Percentiles rank a stretch among this genome's conserved stretches.
phyloP scores from a whole-genome alignment of 2,797 vertebrate species.

The Macropodus opercularis region DNA sequence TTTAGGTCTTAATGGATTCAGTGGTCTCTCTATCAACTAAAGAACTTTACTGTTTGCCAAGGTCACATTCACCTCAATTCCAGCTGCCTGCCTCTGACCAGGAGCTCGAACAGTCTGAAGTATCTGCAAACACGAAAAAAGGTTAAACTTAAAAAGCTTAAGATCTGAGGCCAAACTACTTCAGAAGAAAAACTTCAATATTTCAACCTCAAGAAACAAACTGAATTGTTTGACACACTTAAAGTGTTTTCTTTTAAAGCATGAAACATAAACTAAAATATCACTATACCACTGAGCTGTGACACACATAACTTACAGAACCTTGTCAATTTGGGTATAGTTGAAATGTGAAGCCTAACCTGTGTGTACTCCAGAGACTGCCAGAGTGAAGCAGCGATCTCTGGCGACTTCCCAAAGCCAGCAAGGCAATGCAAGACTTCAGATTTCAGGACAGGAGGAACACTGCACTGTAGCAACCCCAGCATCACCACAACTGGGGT shows the following conservation, averaged over 20 bases:
- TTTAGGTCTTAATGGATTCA: too few species aligned
- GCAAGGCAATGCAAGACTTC: conserved; percentile 90
- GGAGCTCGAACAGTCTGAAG: conserved; percentile 92
- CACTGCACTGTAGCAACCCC: conserved; percentile 94
- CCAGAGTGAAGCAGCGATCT: conserved; percentile 97
- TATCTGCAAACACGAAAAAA: conserved; percentile 79
- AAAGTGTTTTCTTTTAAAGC: neutral
- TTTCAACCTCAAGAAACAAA: neutral
- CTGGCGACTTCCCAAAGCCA: conserved; percentile 97
- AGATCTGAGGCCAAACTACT: neutral
- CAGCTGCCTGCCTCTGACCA: conserved; percentile 92
- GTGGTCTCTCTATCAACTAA: neutral
- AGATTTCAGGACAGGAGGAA: conserved; percentile 91
- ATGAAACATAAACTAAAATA: neutral
- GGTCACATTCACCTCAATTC: conserved; percentile 88
- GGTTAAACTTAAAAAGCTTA: neutral
- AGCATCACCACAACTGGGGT: conserved; percentile 94
- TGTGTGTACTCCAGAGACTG: conserved; percentile 97
- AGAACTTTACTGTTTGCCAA: neutral
- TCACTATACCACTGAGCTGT: neutral
- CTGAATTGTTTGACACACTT: neutral
- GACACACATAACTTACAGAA: neutral
- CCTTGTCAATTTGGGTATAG: neutral
- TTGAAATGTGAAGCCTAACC: conserved; percentile 70
- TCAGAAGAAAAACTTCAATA: neutral